Evolutionary conservation across 1,140 invertebrate genomes (phyloP), one percentile per base, ranked within the genome.

Genomic region (Proctacanthus coquilletti): DNA sequence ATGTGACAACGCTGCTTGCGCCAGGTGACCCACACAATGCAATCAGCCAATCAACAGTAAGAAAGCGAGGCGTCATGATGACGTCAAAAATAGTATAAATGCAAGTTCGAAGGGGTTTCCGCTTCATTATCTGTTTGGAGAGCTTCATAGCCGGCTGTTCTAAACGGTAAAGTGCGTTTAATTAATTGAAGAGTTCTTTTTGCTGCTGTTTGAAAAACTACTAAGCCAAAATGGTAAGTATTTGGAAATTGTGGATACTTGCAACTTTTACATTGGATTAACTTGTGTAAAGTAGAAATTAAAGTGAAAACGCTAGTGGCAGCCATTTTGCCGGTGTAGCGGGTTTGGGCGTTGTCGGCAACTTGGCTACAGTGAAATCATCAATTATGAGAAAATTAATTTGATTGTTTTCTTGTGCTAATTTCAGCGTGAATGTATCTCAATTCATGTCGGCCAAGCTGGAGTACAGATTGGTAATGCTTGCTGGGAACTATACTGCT

Each of bases 401-500:
- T 17, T 10, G 10, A 18, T 35, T 18, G 15, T 27, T 34, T 43
- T 33, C 14, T 25, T 33, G 6, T 33, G 27, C 13, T 34, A 25
- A 31, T 30, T 30, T 2, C 41, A 57, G 69, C 66, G 69, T 61
- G 69, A 71, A 61, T 79, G 77, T 63, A 76, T 77, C 62, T 76
- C 73, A 42, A 69, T 80, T 57, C 77, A 80, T 48, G 70, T 80
- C 53, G 77, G 77, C 41, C 77, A 81, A 63, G 77, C 77, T 52
- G 77, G 76, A 52, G 73, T 77, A 50, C 76, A 79, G 61, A 82
- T 83, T 51, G 80, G 75, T 42, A 77, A 77, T 54, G 71, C 75
- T 43, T 75, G 74, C 49, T 77, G 75, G 74, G 75, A 76, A 51
- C 42, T 58, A 44, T 58, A 58, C 48, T 58, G 55, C 45, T 38